These are phyloP conservation scores for Tromatobia lineatoria DNA, from an alignment of 2,888 invertebrate genomes.

Conservation along the genomic window DNA sequence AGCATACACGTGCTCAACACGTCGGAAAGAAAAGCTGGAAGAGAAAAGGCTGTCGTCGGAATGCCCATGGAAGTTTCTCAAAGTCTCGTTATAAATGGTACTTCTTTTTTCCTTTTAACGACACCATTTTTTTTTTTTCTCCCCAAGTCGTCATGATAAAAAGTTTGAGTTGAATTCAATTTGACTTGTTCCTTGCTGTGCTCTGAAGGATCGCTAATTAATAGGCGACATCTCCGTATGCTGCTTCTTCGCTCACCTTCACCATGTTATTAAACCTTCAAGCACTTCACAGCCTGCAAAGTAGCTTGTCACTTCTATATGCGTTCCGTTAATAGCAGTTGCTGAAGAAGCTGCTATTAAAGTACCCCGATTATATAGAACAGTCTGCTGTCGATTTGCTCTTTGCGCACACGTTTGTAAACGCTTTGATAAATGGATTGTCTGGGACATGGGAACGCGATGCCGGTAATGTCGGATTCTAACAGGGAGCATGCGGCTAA, in stretches of 20 bases:
- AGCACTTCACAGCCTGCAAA: not conserved
- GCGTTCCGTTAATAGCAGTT: not conserved
- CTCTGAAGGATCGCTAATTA: conserved; percentile 15
- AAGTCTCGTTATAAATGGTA: conserved; percentile 8
- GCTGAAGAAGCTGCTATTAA: not conserved
- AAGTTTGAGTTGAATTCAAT: conserved; percentile 10
- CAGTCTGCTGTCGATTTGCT: conserved; percentile 28
- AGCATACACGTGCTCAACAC: conserved; percentile 26
- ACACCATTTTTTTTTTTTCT: not conserved
- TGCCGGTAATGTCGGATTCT: conserved; percentile 39
- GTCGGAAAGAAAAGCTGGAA: conserved; percentile 17
- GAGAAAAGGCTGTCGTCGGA: conserved; percentile 35
- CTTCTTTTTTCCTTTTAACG: conserved; percentile 6
- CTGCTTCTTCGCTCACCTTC: not conserved
- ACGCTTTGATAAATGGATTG: conserved; percentile 72
- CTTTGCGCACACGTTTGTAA: conserved; percentile 43
- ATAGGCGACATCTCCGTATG: not conserved
- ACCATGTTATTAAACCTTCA: not conserved
- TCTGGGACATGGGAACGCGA: conserved; percentile 50
- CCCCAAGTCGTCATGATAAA: not conserved
- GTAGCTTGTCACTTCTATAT: not conserved
- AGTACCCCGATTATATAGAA: not conserved
- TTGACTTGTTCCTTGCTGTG: conserved; percentile 8
- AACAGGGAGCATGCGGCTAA: conserved; percentile 68
- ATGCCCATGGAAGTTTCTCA: conserved; percentile 24